Percentiles rank a stretch among this genome's conserved stretches.
Conservation (phyloP, 2,113 vertebrate genomes). For the Plestiodon gilberti region DNA sequence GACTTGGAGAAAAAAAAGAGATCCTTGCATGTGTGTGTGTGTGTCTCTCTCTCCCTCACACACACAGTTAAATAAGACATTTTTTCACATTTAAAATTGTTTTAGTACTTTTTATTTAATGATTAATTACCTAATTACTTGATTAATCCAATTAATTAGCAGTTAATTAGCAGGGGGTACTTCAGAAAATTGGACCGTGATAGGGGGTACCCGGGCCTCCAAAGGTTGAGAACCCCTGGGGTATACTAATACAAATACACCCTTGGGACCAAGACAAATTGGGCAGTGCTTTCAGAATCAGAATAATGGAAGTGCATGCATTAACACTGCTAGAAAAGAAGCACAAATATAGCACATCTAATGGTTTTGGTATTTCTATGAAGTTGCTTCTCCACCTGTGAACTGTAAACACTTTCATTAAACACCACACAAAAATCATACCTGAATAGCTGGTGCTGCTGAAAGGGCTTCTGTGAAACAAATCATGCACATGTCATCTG, state of each 20-base stretch:
- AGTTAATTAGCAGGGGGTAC: no score
- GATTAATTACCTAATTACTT: no score
- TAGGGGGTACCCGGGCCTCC: no score
- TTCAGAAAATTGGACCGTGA: no score
- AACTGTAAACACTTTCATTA: background rate
- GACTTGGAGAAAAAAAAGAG: no score
- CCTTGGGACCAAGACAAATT: background rate
- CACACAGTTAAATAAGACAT: no score
- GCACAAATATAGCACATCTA: background rate
- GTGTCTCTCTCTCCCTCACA: no score
- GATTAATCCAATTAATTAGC: no score
- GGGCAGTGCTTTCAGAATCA: background rate
- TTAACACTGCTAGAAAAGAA: background rate
- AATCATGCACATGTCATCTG: conserved; percentile 99
- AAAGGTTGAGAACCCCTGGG: no score
- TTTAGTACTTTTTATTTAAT: no score
- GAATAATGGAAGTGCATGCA: background rate
- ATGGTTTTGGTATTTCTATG: accelerated
- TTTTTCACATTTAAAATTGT: no score
- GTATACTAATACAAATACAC: background rate
- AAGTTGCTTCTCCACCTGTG: background rate
- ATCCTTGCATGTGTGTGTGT: no score
- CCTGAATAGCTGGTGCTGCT: conserved; percentile 96
- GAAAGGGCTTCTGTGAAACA: conserved; percentile 99
- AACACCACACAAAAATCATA: conserved; percentile 45